These are phyloP conservation scores for Prunella fulvescens DNA, from an alignment of 2,113 vertebrate genomes.

Conservation along the genomic window DNA sequence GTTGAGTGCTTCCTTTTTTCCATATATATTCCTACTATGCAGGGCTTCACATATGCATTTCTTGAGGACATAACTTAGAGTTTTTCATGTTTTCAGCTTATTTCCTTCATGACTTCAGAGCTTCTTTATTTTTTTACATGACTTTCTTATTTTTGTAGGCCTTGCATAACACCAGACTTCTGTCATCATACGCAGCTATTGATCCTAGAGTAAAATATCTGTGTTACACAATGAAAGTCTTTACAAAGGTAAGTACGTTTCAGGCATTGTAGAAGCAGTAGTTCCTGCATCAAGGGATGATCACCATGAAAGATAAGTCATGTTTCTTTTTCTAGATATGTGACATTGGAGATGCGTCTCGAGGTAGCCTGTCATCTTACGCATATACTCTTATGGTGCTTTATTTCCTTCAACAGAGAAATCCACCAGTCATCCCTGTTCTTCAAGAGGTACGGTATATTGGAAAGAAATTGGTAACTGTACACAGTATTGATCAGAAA, in stretches of 20 bases:
- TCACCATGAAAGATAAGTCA: background rate
- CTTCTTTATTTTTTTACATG: background rate
- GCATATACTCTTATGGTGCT: conserved; percentile 97
- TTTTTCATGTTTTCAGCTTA: background rate
- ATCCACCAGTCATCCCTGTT: conserved; percentile 89
- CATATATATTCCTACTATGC: background rate
- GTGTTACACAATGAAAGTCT: conserved; percentile 95
- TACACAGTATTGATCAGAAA: background rate
- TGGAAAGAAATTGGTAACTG: background rate
- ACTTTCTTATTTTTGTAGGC: conserved; percentile 73
- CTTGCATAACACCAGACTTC: conserved; percentile 88
- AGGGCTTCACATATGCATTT: background rate
- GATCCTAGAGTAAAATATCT: conserved; percentile 89
- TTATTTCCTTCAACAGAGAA: conserved; percentile 91
- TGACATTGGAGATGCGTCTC: conserved; percentile 92
- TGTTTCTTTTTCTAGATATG: conserved; percentile 78
- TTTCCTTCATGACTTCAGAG: background rate
- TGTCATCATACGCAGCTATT: conserved; percentile 86
- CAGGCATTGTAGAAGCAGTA: background rate
- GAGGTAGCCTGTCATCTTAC: conserved; percentile 93
- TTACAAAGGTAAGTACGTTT: conserved; percentile 81
- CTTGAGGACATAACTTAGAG: background rate
- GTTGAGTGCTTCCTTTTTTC: background rate
- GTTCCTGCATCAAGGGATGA: background rate
- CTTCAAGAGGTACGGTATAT: conserved; percentile 86